Evolutionary conservation across 2,113 vertebrate species (phyloP), one percentile per base, ranked within the genome.

Genomic region (Anthoscopus minutus): DNA sequence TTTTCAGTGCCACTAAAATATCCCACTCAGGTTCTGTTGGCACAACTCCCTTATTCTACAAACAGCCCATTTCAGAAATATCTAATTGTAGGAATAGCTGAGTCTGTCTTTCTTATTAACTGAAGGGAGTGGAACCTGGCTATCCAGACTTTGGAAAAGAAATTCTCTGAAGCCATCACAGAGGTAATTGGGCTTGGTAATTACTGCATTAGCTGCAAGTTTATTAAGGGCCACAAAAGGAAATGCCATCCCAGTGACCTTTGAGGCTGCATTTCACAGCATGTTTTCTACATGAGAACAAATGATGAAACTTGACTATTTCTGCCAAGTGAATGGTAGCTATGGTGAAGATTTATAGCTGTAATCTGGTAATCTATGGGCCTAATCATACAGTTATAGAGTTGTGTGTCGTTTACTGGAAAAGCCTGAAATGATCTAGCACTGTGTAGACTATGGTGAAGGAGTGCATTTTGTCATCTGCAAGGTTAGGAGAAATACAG

Each of bases 341-440:
- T 86, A n/a, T 44, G 87, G 83, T 60, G 87, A 92, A 93, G 96
- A 97, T 97, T 97, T 97, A 96, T 94, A 14, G 86, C 23, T 54
- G 66, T 95, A 88, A 91, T 81, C 91, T 81, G 90, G 91, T 95
- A 96, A 96, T 94, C 96, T 95, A 93, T 93, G 91, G 84, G 91
- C 82, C 88, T 88, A 95, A 96, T 96, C 92, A 92, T 64, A 45
- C 82, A 78, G 42, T 96, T 94, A 95, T 65, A 92, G 89, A 95
- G 92, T 94, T 96, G 88, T 4, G 17, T 89, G 91, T 94, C 93
- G 89, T 88, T 92, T 87, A 81, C 89, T 93, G 20, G 15, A 61
- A 95, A 93, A 88, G 92, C 86, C 92, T 95, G 92, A 88, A 92
- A 93, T 96, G 90, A 97, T 97, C 77, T 86, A 96, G 96, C 62